phyloP scores from a whole-genome alignment of 2,888 invertebrate species.

The Lasioglossum morio region DNA sequence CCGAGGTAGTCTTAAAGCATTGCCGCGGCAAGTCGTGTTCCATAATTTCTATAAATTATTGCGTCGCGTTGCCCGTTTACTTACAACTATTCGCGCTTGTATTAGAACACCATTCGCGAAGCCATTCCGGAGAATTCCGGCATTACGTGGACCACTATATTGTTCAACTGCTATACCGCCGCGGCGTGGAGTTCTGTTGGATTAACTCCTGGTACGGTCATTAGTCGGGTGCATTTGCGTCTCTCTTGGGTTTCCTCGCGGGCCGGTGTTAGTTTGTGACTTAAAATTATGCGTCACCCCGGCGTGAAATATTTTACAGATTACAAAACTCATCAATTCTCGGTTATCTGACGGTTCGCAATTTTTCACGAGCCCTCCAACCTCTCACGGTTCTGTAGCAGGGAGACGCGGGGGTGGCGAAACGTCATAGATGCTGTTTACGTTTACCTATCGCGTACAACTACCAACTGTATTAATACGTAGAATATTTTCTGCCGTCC shows the following conservation, averaged over 20 bases:
- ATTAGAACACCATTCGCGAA: constrained; percentile 35
- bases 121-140: constrained; percentile 47
- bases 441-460: background rate
- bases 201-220: constrained; percentile 51
- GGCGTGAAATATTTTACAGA: constrained; percentile 21
- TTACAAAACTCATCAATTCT: constrained; percentile 15
- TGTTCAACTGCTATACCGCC: constrained; percentile 48
- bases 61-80: constrained; percentile 31
- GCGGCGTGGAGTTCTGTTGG: constrained; percentile 45
- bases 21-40: constrained; percentile 8
- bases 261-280: constrained; percentile 32
- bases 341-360: background rate
- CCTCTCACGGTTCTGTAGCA: background rate
- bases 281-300: constrained; percentile 33
- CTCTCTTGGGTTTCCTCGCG: constrained; percentile 24
- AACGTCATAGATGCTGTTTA: background rate
- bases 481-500: background rate
- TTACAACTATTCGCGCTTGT: constrained; percentile 43
- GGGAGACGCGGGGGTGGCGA: background rate
- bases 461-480: background rate
- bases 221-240: constrained; percentile 49
- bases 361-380: background rate
- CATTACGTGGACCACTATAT: constrained; percentile 45
- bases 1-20: constrained; percentile 20
- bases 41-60: constrained; percentile 54